Percentiles rank a stretch among this genome's conserved stretches.
phyloP scores from a whole-genome alignment of 2,113 vertebrate species.

The Ibidorhyncha struthersii region DNA sequence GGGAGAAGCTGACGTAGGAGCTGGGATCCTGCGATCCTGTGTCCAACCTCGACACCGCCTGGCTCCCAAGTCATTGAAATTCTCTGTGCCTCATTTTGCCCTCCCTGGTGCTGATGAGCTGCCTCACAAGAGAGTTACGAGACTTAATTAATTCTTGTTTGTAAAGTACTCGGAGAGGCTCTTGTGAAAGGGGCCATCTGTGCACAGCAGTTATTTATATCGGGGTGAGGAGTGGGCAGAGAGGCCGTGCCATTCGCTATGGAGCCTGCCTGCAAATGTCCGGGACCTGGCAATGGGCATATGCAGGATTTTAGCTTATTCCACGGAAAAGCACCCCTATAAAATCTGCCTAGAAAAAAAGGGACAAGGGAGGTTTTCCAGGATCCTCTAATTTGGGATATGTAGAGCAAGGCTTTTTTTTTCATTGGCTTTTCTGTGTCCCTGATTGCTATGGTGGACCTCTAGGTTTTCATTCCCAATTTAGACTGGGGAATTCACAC shows the following conservation, averaged over 20 bases:
- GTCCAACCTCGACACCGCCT: rapidly evolving
- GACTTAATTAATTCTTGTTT: slow-evolving; percentile 46
- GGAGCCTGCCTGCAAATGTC: not conserved
- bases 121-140: not conserved
- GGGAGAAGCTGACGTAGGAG: not conserved
- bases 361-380: not conserved
- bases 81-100: not conserved
- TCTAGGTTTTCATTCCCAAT: not conserved
- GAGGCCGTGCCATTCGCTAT: rapidly evolving
- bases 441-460: not conserved
- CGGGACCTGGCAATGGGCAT: not conserved
- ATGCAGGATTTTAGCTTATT: not conserved
- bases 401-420: not conserved
- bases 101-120: not conserved
- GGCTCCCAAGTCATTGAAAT: not conserved
- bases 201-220: not conserved
- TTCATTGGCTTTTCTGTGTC: not conserved
- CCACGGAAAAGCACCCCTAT: not conserved
- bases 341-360: not conserved
- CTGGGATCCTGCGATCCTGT: not conserved
- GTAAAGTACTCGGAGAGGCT: not conserved
- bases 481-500: not conserved
- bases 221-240: not conserved
- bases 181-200: not conserved
- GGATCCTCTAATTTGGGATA: not conserved